A percentile compares a stretch with the other conserved stretches of the same genome.
These are phyloP conservation scores for Anomalospiza imberbis DNA, from an alignment of 2,797 vertebrate genomes.

Conservation along the genomic window DNA sequence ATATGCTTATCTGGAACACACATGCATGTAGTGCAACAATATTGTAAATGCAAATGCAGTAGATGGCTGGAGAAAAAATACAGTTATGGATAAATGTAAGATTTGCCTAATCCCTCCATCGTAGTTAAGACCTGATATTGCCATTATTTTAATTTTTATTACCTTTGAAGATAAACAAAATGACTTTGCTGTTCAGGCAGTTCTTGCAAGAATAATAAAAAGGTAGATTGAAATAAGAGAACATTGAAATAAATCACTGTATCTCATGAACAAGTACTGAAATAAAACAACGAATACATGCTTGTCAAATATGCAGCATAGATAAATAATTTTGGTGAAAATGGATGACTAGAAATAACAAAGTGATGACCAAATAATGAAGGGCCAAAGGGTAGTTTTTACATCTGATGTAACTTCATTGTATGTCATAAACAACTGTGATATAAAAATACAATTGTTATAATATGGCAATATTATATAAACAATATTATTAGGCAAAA, in stretches of 20 bases:
- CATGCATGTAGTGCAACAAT: background rate
- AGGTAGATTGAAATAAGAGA: slow-evolving; percentile 4
- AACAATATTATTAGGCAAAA: background rate
- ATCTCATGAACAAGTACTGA: slow-evolving; percentile 50
- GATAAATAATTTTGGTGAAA: slow-evolving; percentile 73
- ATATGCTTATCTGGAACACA: background rate
- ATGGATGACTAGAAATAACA: slow-evolving; percentile 62
- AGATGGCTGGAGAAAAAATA: background rate
- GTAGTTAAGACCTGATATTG: background rate
- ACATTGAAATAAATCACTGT: slow-evolving; percentile 17
- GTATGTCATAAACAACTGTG: slow-evolving; percentile 74
- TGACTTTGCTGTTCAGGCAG: background rate
- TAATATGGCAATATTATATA: background rate
- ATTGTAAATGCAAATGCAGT: background rate
- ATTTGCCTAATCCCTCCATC: background rate
- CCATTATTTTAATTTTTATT: background rate
- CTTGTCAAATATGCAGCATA: slow-evolving; percentile 75
- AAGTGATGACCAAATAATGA: slow-evolving; percentile 74
- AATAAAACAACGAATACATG: slow-evolving; percentile 66
- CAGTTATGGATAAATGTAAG: background rate
- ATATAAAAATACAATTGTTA: background rate
- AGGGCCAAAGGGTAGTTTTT: slow-evolving; percentile 75
- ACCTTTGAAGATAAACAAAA: background rate
- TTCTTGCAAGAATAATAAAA: background rate
- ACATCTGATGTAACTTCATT: slow-evolving; percentile 76